phyloP scores from a whole-genome alignment of 2,113 vertebrate genomes.

The Nothobranchius kuhntae region DNA sequence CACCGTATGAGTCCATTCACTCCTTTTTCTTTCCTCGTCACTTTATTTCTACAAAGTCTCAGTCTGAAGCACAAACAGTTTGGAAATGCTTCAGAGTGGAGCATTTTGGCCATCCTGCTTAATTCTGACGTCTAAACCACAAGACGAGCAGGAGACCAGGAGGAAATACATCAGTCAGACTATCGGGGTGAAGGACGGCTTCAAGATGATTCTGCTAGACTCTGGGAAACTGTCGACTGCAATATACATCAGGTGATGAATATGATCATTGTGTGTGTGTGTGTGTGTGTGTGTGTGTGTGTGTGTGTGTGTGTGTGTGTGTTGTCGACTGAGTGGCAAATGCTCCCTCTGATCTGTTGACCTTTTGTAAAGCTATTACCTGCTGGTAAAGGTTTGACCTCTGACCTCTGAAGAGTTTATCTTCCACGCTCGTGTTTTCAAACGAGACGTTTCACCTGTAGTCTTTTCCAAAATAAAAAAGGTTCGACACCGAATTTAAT shows the following conservation, averaged over 20 bases:
- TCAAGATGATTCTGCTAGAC: constrained; percentile 42
- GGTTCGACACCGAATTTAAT: no score
- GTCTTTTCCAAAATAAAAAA: no score
- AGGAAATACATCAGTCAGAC: constrained; percentile 42
- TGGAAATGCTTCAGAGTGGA: constrained; percentile 30
- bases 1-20: constrained; percentile 34
- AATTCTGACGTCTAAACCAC: constrained; percentile 32
- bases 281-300: constrained; percentile 11
- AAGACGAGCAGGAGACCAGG: constrained; percentile 4
- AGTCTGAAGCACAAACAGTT: constrained; percentile 16
- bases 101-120: background rate
- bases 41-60: constrained; percentile 7
- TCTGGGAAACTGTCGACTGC: constrained; percentile 34
- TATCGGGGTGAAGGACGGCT: constrained; percentile 49
- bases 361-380: constrained; percentile 32
- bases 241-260: constrained; percentile 51
- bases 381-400: constrained; percentile 43
- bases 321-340: background rate
- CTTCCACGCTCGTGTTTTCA: constrained; percentile 18
- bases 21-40: background rate
- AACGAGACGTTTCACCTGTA: background rate
- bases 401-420: constrained; percentile 19
- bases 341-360: constrained; percentile 19
- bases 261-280: constrained; percentile 33
- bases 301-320: background rate